These are phyloP conservation scores for Magallana ariakensis DNA, from an alignment of 1,140 invertebrate species.

Conservation along the genomic window DNA sequence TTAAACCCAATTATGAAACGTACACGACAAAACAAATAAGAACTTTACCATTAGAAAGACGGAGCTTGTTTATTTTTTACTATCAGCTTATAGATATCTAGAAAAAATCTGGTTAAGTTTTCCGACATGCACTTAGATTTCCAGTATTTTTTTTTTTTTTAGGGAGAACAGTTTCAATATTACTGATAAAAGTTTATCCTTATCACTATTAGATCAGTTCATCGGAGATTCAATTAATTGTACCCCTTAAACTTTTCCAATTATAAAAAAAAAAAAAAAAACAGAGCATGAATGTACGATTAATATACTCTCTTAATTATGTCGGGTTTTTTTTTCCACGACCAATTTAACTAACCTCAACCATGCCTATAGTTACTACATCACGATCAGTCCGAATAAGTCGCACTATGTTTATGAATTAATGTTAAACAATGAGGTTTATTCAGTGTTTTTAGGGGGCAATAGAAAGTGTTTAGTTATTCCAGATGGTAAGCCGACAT, in stretches of 20 bases:
- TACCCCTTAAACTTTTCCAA: not conserved
- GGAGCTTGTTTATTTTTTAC: not conserved
- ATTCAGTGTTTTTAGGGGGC: not conserved
- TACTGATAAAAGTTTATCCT: not conserved
- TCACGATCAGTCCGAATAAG: too few species aligned
- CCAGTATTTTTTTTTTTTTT: not conserved
- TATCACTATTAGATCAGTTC: not conserved
- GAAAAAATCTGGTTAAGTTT: not conserved
- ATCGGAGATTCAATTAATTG: not conserved
- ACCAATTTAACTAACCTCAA: not conserved
- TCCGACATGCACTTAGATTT: constrained; percentile 3
- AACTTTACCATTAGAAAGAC: not conserved
- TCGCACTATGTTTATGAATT: too few species aligned
- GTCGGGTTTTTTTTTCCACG: not conserved
- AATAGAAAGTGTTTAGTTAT: constrained; percentile 14
- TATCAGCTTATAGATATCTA: not conserved
- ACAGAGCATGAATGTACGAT: not conserved
- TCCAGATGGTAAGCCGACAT: constrained; percentile 21
- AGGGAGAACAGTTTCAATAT: constrained; percentile 11
- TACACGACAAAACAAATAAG: too few species aligned
- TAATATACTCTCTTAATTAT: not conserved
- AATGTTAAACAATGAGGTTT: too few species aligned
- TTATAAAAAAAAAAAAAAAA: not conserved
- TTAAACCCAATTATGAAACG: too few species aligned
- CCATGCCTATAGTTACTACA: too few species aligned